Percentiles rank a stretch among this genome's conserved stretches.
Evolutionary conservation across 1,140 invertebrate genomes (phyloP).

Genomic region (Drosophila serrata): DNA sequence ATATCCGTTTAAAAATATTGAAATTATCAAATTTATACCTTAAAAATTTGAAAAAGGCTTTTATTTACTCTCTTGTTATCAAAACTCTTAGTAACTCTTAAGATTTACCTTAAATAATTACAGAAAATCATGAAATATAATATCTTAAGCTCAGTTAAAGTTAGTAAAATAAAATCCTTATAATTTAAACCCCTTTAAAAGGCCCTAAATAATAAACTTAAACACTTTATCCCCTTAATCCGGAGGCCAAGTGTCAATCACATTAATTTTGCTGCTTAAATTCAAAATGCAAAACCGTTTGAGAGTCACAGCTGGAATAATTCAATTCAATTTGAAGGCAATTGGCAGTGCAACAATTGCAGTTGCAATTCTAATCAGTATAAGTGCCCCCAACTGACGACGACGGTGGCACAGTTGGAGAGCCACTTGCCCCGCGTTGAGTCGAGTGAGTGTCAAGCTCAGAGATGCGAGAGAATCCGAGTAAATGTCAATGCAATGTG

Average conservation of each 20-base stretch:
- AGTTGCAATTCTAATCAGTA: constrained; percentile 12
- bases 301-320: constrained; percentile 27
- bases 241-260: background rate
- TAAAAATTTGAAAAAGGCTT: background rate
- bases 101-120: too few relatives aligned
- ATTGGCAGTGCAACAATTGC: constrained; percentile 18
- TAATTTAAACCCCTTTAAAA: background rate
- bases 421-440: constrained; percentile 21
- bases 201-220: background rate
- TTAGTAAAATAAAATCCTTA: background rate
- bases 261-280: background rate
- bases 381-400: background rate
- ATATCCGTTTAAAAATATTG: background rate
- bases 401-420: constrained; percentile 41
- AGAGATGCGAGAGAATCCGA: constrained; percentile 22
- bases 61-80: background rate
- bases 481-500: constrained; percentile 76
- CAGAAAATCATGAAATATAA: background rate
- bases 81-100: background rate
- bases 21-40: background rate
- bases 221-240: background rate
- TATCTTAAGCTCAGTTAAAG: background rate
- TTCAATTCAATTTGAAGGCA: constrained; percentile 30
- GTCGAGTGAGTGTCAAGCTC: constrained; percentile 23
- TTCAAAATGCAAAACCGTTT: background rate